These are phyloP conservation scores for Perizoma affinitatum DNA, from an alignment of 2,888 invertebrate species.

Conservation along the genomic window DNA sequence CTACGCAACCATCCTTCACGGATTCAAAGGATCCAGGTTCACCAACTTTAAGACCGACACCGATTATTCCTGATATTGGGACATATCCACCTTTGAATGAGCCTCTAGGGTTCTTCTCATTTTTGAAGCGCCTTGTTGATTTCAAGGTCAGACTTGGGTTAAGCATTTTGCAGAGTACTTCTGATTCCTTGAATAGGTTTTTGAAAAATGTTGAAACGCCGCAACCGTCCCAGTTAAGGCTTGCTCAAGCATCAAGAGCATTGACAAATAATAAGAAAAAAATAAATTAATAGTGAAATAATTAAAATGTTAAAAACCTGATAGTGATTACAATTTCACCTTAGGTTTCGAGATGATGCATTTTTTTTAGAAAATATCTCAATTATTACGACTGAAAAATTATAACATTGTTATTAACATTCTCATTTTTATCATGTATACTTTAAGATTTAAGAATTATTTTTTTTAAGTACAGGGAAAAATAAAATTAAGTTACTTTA, in stretches of 20 bases:
- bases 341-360: background rate
- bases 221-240: conserved; percentile 32
- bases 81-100: conserved; percentile 71
- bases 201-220: conserved; percentile 82
- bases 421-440: conserved; percentile 14
- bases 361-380: conserved; percentile 24
- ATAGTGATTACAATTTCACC: too few relatives aligned
- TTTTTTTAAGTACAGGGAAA: conserved; percentile 41
- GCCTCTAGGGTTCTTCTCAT: conserved; percentile 80
- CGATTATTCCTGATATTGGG: conserved; percentile 63
- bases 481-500: conserved; percentile 9
- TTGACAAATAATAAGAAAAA: conserved; percentile 15
- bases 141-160: conserved; percentile 88
- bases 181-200: conserved; percentile 87
- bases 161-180: conserved; percentile 87
- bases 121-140: conserved; percentile 86
- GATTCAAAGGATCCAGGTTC: conserved; percentile 46
- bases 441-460: conserved; percentile 10
- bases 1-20: conserved; percentile 51
- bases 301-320: background rate
- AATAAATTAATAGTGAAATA: conserved; percentile 1
- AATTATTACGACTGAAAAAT: conserved; percentile 20
- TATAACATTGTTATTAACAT: conserved; percentile 11
- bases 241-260: conserved; percentile 55
- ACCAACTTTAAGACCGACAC: conserved; percentile 48